Evolutionary conservation across 1,140 invertebrate species (phyloP), one percentile per base, ranked within the genome.

Genomic region (Trichoplusia ni): DNA sequence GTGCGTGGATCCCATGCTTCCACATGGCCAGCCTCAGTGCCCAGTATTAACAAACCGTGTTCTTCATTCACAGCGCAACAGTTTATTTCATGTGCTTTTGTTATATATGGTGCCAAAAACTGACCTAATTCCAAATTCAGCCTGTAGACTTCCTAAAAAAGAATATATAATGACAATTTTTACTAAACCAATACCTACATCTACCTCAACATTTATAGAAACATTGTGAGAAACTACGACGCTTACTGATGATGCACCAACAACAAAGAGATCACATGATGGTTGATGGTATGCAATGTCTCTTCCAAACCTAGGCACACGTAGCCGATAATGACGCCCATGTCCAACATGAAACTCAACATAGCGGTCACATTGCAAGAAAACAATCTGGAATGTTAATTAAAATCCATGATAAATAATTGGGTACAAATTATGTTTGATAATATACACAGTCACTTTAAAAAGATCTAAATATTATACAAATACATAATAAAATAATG

Each of bases 1-100:
- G 92, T 92, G 61, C 98, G 91, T 27, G 97, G 96, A 92, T 99
- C 99, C 97, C 97, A 99, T 1, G 97, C 98, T 91, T 99, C 98
- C 2, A 99, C 93, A 80, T 94, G 94, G 0, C 98, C 98, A 85
- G 98, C 95, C 72, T 95, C 94, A n/a, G 97, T 98, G 4, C 98
- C 99, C 77, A 95, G 94, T 2, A 96, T 84, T 31, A 99, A 82
- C 25, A 99, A 91, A 74, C 98, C 93, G 93, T 99, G 98, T 25
- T 94, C 92, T 0, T 96, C 94, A 92, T 99, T 99, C 2, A 99
- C 94, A 47, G 93, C 93, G 81, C 96, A 97, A 82, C 95, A 95
- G 81, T 98, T 99, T 9, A 98, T 93, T 69, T 94, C 94, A 62
- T 92, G 93, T 4, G 95, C 93, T 44, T 95, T 94, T 11, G 96